A percentile compares a stretch with the other conserved stretches of the same genome.
phyloP scores from a whole-genome alignment of 2,888 invertebrate genomes.

The Pherbina coryleti region DNA sequence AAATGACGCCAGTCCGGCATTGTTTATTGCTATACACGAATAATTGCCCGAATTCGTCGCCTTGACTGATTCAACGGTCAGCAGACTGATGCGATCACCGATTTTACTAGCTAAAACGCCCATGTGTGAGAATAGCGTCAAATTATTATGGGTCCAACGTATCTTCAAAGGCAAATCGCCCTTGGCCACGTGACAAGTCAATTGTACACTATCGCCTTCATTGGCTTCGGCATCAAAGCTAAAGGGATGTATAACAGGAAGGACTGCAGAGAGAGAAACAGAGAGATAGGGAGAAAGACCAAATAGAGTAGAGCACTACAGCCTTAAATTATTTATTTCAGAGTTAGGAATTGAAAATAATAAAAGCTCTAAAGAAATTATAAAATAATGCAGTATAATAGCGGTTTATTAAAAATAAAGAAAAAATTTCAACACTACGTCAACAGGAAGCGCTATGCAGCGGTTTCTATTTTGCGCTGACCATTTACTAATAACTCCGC shows the following conservation, averaged over 20 bases:
- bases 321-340: not conserved
- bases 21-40: conserved; percentile 76
- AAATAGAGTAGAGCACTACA: conserved; percentile 15
- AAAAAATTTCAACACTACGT: conserved; percentile 24
- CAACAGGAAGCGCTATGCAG: too few relatives aligned
- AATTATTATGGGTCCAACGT: conserved; percentile 73
- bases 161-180: conserved; percentile 78
- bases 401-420: conserved; percentile 34
- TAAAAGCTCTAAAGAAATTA: not conserved
- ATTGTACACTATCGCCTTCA: conserved; percentile 76
- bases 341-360: not conserved
- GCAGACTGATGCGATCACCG: conserved; percentile 76
- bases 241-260: conserved; percentile 75
- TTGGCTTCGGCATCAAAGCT: conserved; percentile 72
- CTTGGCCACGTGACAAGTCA: conserved; percentile 74
- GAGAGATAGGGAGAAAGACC: conserved; percentile 39
- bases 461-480: conserved; percentile 57
- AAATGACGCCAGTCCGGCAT: conserved; percentile 74
- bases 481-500: conserved; percentile 80
- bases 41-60: conserved; percentile 79
- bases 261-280: conserved; percentile 71
- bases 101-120: conserved; percentile 77
- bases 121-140: conserved; percentile 69
- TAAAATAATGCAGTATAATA: not conserved
- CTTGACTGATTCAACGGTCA: conserved; percentile 79